Percentiles rank a stretch among this genome's conserved stretches.
Conservation (phyloP, 2,113 vertebrate genomes). For the Ptilorrhoa leucosticta region DNA sequence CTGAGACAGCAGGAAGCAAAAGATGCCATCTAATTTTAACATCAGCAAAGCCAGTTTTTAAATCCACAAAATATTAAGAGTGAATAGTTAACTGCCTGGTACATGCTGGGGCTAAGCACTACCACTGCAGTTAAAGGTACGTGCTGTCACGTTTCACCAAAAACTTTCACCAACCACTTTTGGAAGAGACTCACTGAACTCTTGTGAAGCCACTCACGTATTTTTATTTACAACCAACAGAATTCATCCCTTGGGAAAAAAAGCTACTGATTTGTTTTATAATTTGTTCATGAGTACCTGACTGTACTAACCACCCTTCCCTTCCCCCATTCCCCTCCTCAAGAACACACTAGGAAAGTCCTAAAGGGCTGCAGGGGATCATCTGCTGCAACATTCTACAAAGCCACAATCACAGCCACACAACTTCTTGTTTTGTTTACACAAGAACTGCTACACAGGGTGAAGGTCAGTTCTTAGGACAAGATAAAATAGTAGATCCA, state of each 20-base stretch:
- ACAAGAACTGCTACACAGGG: not conserved
- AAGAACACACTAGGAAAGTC: not conserved
- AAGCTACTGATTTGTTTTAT: not conserved
- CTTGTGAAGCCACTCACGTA: not conserved
- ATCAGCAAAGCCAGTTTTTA: not conserved
- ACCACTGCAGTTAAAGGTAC: not conserved
- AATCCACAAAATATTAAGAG: not conserved
- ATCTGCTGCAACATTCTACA: not conserved
- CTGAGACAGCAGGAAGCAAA: not conserved
- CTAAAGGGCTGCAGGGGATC: not conserved
- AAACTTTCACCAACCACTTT: not conserved
- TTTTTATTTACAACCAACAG: not conserved
- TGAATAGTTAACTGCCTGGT: not conserved
- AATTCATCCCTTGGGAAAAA: not conserved
- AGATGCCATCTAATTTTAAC: not conserved
- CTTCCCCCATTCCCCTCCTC: not conserved
- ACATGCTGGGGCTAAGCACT: accelerated
- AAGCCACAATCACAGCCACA: not conserved
- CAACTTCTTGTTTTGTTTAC: not conserved
- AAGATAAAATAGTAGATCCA: not conserved
- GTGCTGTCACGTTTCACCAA: accelerated
- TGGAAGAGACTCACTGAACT: not conserved
- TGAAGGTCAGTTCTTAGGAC: not conserved
- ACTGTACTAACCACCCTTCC: not conserved
- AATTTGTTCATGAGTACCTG: not conserved